Percentiles rank a stretch among this genome's conserved stretches.
Evolutionary conservation across 2,113 vertebrate species (phyloP).

Genomic region (Rhynchopsitta pachyrhyncha): DNA sequence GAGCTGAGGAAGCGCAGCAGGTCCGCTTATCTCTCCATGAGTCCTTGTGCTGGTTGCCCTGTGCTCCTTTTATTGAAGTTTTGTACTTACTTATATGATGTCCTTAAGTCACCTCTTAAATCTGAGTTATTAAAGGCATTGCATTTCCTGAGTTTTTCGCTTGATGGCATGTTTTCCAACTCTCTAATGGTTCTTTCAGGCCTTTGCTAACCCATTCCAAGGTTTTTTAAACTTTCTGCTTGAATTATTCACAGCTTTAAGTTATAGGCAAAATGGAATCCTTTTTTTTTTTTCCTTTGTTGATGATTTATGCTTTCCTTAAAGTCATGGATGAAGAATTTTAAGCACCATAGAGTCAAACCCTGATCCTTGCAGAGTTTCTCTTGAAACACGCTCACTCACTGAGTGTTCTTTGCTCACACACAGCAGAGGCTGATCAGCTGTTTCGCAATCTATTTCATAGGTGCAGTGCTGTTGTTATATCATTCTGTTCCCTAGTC

Average conservation of each 20-base stretch:
- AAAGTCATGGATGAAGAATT: not conserved
- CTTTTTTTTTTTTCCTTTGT: not conserved
- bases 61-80: not conserved
- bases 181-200: slow-evolving; percentile 11
- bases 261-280: not conserved
- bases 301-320: not conserved
- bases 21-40: fast-evolving
- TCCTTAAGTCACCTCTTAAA: slow-evolving; percentile 34
- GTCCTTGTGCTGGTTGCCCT: not conserved
- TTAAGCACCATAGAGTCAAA: not conserved
- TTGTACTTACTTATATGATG: not conserved
- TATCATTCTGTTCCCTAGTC: not conserved
- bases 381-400: not conserved
- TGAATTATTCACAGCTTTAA: not conserved
- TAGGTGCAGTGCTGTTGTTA: not conserved
- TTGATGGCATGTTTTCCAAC: not conserved
- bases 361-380: not conserved
- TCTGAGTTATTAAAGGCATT: not conserved
- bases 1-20: not conserved
- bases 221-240: not conserved
- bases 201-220: not conserved
- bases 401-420: not conserved
- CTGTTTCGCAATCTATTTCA: not conserved
- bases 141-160: not conserved
- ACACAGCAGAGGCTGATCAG: not conserved